A percentile compares a stretch with the other conserved stretches of the same genome.
Evolutionary conservation across 1,140 invertebrate genomes (phyloP).

Genomic region (Hesperophylax magnus): DNA sequence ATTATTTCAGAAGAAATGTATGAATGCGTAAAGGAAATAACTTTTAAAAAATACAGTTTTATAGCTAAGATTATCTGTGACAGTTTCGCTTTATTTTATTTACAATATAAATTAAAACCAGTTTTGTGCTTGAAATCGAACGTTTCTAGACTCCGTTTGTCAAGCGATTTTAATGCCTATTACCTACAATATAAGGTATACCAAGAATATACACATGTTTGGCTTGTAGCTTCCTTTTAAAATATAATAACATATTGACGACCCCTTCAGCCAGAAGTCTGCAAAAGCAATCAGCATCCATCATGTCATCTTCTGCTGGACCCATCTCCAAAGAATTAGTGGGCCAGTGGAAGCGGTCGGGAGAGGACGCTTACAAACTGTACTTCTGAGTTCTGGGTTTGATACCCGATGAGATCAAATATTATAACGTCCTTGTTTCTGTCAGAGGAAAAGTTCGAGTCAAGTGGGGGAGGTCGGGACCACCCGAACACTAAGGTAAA

Average conservation of each 20-base stretch:
- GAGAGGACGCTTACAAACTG: not conserved
- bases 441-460: not conserved
- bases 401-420: not conserved
- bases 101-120: too few relatives aligned
- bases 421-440: not conserved
- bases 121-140: too few relatives aligned
- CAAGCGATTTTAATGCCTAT: too few relatives aligned
- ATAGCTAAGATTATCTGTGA: too few relatives aligned
- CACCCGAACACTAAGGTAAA: not conserved
- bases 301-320: not conserved
- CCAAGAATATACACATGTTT: too few relatives aligned
- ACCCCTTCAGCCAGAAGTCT: not conserved
- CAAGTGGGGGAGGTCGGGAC: not conserved
- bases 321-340: not conserved
- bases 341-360: slow-evolving; percentile 24
- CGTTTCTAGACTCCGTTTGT: too few relatives aligned
- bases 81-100: too few relatives aligned
- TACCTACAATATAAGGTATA: too few relatives aligned
- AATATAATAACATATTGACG: not conserved
- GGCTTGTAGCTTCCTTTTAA: too few relatives aligned
- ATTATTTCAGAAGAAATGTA: too few relatives aligned
- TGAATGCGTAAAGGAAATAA: too few relatives aligned
- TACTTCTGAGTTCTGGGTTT: not conserved
- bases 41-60: too few relatives aligned
- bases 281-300: not conserved